Conservation (phyloP, 37 sponge, comb jelly and placozoan genomes). For the Mnemiopsis leidyi region DNA sequence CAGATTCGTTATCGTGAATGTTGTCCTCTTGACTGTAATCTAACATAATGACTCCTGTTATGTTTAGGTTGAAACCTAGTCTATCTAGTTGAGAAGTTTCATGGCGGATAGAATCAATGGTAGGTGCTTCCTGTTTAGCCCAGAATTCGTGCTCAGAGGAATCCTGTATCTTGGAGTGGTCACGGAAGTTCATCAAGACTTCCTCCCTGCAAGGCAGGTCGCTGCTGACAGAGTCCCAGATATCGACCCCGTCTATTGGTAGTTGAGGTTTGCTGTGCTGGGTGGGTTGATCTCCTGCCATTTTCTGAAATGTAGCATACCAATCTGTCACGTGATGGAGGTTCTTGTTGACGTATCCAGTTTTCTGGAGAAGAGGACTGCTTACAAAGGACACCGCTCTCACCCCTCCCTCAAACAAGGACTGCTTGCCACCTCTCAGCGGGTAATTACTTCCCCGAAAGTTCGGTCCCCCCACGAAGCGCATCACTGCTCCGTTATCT, state of each 20-base stretch:
- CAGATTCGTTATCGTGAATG: background rate
- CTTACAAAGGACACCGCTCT: background rate
- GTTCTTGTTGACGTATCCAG: slow-evolving; percentile 40
- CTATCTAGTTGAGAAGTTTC: no score
- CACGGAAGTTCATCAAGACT: background rate
- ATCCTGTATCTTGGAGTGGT: background rate
- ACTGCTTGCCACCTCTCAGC: slow-evolving; percentile 35
- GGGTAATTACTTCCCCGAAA: slow-evolving; percentile 3
- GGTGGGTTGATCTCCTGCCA: slow-evolving; percentile 17
- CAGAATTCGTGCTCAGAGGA: background rate
- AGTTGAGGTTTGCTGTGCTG: background rate
- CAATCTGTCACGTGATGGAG: slow-evolving; percentile 63
- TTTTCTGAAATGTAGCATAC: slow-evolving; percentile 6
- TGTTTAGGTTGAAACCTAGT: no score
- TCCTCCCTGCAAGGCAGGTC: background rate
- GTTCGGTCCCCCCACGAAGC: no score
- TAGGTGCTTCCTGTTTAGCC: background rate
- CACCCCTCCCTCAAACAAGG: slow-evolving; percentile 32
- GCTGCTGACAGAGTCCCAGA: slow-evolving; percentile 41
- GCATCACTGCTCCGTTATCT: slow-evolving; percentile 14
- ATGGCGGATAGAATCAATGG: background rate
- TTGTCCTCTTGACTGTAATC: background rate
- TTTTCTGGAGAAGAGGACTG: background rate
- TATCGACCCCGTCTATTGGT: slow-evolving; percentile 7
- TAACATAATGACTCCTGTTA: no score